Conservation (phyloP, 2,888 invertebrate species). For the Hypomecis punctinalis region DNA sequence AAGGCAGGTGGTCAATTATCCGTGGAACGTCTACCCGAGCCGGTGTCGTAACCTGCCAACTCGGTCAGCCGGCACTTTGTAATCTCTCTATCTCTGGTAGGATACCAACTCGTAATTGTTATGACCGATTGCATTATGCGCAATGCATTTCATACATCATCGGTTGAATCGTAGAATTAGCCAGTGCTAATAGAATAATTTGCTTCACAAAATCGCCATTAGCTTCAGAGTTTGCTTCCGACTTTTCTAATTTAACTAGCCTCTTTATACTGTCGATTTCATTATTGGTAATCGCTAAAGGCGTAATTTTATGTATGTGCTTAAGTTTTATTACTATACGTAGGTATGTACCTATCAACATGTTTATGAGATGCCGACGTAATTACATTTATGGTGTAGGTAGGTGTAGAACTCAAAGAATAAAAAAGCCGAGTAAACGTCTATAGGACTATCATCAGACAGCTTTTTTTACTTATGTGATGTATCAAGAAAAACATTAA, state of each 20-base stretch:
- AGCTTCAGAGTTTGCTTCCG: conserved; percentile 20
- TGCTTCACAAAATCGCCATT: conserved; percentile 20
- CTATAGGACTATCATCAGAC: too few relatives aligned
- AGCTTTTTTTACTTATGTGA: too few relatives aligned
- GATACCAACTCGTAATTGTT: conserved; percentile 34
- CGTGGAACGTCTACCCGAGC: conserved; percentile 41
- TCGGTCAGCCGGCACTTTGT: conserved; percentile 44
- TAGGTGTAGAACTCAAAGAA: not conserved
- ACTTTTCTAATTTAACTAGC: conserved; percentile 13
- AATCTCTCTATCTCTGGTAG: conserved; percentile 34
- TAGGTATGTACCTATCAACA: not conserved
- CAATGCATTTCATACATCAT: conserved; percentile 34
- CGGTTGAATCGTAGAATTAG: conserved; percentile 31
- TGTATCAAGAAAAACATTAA: too few relatives aligned
- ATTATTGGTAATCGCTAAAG: not conserved
- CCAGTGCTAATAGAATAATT: conserved; percentile 14
- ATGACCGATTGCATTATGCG: conserved; percentile 31
- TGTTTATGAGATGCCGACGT: not conserved
- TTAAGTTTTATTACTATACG: not conserved
- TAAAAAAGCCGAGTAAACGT: not conserved
- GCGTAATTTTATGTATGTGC: not conserved
- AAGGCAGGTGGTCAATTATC: conserved; percentile 56
- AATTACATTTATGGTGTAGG: not conserved
- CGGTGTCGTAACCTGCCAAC: conserved; percentile 57
- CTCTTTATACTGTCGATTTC: conserved; percentile 15